These are phyloP conservation scores for Schizotus pectinicornis DNA, from an alignment of 2,888 invertebrate genomes.

Conservation along the genomic window DNA sequence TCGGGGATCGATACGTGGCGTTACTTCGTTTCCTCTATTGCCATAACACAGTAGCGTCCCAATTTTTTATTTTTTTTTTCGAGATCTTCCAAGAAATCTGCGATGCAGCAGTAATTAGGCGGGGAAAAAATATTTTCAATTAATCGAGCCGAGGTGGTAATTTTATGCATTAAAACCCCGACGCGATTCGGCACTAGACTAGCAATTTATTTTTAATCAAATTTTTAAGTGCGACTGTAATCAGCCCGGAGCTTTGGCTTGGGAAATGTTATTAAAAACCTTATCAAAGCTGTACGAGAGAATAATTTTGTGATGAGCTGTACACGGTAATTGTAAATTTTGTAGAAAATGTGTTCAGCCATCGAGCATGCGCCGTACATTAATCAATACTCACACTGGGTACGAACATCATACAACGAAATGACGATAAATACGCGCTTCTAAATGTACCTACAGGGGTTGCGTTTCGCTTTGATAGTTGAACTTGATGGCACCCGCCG, in stretches of 20 bases:
- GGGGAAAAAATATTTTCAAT: conserved; percentile 9
- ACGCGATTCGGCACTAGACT: conserved; percentile 16
- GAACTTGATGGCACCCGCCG: not conserved
- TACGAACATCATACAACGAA: conserved; percentile 30
- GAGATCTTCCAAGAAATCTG: too few relatives aligned
- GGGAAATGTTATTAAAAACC: conserved; percentile 28
- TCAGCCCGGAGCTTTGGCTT: conserved; percentile 9
- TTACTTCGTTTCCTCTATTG: too few relatives aligned
- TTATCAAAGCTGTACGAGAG: conserved; percentile 32
- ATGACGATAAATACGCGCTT: conserved; percentile 30
- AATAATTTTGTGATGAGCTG: conserved; percentile 58
- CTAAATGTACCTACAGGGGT: conserved; percentile 29
- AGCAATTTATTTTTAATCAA: conserved; percentile 25
- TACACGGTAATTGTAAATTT: conserved; percentile 59
- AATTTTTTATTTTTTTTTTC: too few relatives aligned
- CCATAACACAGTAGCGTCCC: too few relatives aligned
- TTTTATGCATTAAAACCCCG: conserved; percentile 18
- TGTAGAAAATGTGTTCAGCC: conserved; percentile 35
- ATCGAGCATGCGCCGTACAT: conserved; percentile 30
- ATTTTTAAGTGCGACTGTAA: conserved; percentile 10
- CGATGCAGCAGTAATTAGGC: not conserved
- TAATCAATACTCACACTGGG: conserved; percentile 31
- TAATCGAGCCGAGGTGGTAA: conserved; percentile 17
- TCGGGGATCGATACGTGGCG: conserved; percentile 13
- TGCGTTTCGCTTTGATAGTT: conserved; percentile 4